phyloP scores from a whole-genome alignment of 2,113 vertebrate genomes.

The Climacteris rufus region DNA sequence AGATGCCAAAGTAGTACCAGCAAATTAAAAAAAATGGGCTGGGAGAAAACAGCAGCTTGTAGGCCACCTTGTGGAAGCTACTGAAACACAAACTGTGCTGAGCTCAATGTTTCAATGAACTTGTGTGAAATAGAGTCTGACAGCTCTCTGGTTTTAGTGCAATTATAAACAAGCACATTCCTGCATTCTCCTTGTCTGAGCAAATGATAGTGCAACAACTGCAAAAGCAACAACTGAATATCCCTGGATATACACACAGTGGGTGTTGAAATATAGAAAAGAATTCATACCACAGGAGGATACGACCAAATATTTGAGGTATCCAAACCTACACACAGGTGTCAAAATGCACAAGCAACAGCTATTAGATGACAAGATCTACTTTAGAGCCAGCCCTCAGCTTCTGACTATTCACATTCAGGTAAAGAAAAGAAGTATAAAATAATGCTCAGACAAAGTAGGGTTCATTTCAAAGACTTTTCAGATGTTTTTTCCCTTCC shows the following conservation, averaged over 20 bases:
- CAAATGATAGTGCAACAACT: not conserved
- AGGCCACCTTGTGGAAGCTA: not conserved
- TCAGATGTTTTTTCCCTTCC: not conserved
- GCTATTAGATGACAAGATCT: not conserved
- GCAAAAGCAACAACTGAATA: not conserved
- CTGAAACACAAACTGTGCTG: not conserved
- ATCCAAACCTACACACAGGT: accelerated
- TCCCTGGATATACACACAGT: not conserved
- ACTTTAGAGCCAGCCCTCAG: not conserved
- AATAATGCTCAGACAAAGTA: not conserved
- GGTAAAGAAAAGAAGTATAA: not conserved
- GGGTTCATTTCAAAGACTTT: not conserved
- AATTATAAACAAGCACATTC: not conserved
- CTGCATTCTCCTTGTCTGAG: not conserved
- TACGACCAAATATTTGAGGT: not conserved
- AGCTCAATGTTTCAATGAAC: not conserved
- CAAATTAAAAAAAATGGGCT: not conserved
- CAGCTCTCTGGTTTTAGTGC: not conserved
- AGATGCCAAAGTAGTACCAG: not conserved
- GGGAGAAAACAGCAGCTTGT: not conserved
- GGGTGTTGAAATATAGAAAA: not conserved
- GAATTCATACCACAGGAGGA: not conserved
- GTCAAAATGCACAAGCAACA: not conserved
- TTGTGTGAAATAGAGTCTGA: not conserved
- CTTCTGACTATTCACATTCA: accelerated